Base-by-base conservation (phyloP, 2,797 vertebrate species). In the Lophotriccus pileatus region DNA sequence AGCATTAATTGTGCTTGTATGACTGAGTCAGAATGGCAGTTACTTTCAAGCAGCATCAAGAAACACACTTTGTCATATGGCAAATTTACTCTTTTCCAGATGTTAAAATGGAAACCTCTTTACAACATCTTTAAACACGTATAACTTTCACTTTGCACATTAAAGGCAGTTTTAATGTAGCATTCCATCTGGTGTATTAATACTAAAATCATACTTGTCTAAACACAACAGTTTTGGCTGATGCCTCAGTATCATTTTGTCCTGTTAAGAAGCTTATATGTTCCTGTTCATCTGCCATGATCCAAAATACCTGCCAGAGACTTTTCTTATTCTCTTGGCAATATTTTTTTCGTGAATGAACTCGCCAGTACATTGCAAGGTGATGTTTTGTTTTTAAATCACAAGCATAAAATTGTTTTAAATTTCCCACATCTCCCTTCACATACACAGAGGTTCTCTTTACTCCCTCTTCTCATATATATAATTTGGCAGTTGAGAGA, bases 371-470 rank as follows among this genome's bases (percentile, higher is more conserved):
- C 20, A 66, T 83, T 88, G 91, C 84, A 89, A 89, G 84, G 64
- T 77, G 41, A 85, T 77, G 64, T 68, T 88, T 92, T 94, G 74
- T 89, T 96, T 96, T 92, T 55, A 92, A 96, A 91, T 93, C 87
- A 89, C 73, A 92, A 87, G 82, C 79, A 91, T 78, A 78, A 90
- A 91, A 87, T 91, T 83, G 82, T 94, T 93, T 94, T 83, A 85
- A 78, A 93, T 84, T 93, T 95, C 76, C 94, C 80, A 72, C 76
- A 87, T 94, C 78, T 87, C 94, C 44, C 46, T 86, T 92, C 89
- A 86, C 13, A 68, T 49, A 93, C 55, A 87, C 34, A 81, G 62
- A 75, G 36, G 46, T 76, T 92, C 73, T 47, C 76, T 75, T 78
- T 68, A 81, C 66, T 94, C 89, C 82, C 69, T 86, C 55, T 69